Conservation (phyloP, 1,140 invertebrate species). For the Onthophagus taurus region DNA sequence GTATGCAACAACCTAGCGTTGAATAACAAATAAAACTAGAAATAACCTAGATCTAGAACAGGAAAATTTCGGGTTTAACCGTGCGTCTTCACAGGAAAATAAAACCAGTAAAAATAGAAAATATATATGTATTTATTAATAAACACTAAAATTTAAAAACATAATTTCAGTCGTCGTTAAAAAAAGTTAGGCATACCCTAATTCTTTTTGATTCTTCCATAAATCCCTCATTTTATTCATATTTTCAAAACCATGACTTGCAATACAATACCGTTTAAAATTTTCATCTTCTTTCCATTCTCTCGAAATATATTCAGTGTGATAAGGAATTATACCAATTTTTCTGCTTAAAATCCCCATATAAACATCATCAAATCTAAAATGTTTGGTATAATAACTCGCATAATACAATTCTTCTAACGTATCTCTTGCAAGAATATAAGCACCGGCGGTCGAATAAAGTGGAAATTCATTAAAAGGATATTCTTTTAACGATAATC, state of each 20-base stretch:
- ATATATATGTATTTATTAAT: too few species aligned
- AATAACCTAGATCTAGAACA: too few species aligned
- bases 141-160: too few species aligned
- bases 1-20: too few species aligned
- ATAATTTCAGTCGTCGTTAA: too few species aligned
- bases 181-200: conserved; percentile 57
- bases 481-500: conserved; percentile 75
- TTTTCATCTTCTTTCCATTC: conserved; percentile 59
- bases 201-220: conserved; percentile 70
- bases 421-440: conserved; percentile 64
- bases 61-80: too few species aligned
- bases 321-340: conserved; percentile 61
- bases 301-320: conserved; percentile 78
- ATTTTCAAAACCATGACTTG: conserved; percentile 74
- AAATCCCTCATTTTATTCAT: conserved; percentile 58
- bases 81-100: too few species aligned
- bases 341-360: conserved; percentile 75
- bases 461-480: conserved; percentile 80
- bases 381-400: conserved; percentile 72
- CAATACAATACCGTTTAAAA: conserved; percentile 69
- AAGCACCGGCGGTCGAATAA: conserved; percentile 82
- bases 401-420: conserved; percentile 65
- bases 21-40: too few species aligned
- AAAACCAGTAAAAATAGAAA: too few species aligned
- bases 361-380: conserved; percentile 84